Base-by-base conservation (phyloP, 2,797 vertebrate genomes). In the Orientallactaga sibirica region DNA sequence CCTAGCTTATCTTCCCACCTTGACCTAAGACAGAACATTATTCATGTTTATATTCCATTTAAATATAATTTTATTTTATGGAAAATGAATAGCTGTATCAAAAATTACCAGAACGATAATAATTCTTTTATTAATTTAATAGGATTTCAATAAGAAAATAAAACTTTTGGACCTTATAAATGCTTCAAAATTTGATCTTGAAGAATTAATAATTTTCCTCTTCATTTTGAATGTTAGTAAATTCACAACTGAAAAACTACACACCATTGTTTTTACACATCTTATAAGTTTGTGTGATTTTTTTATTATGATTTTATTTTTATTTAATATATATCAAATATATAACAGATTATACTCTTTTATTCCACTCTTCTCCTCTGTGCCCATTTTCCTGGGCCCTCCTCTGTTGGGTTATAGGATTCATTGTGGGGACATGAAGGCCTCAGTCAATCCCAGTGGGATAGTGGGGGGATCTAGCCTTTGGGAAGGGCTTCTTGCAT, bases 11-110 rank as follows among this genome's bases (percentile, higher is more conserved):
- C 27, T 74, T 2, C 74, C 1, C 0, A 43, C 11, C 18, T n/a
- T 83, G 37, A 62, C 61, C 18, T 67, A 10, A 88, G 2, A 61
- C 66, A 79, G 27, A 9, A 0, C n/a, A 68, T 1, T 84, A 2
- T 62, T 48, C 43, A 37, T 70, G 55, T 74, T 88, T 73, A 73
- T 80, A 3, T 80, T 79, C 25, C 15, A 93, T 16, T 85, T 43
- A 83, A 88, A 75, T 74, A 18, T 14, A 43, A 20, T 70, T 8
- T 29, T 2, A 41, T 61, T 78, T 43, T 48, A 78, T 15, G 37
- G 43, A 29, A 24, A 43, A 89, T 90, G 25, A 92, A 91, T n/a
- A 83, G 24, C 86, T 86, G 5, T 12, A 73, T 77, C 27, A 74
- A 66, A 55, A 66, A 15, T 29, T 67, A 55, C 16, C 1, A 79